Percentiles rank a stretch among this genome's conserved stretches.
phyloP scores from a whole-genome alignment of 2,888 invertebrate species.

The Bellardia pandia region DNA sequence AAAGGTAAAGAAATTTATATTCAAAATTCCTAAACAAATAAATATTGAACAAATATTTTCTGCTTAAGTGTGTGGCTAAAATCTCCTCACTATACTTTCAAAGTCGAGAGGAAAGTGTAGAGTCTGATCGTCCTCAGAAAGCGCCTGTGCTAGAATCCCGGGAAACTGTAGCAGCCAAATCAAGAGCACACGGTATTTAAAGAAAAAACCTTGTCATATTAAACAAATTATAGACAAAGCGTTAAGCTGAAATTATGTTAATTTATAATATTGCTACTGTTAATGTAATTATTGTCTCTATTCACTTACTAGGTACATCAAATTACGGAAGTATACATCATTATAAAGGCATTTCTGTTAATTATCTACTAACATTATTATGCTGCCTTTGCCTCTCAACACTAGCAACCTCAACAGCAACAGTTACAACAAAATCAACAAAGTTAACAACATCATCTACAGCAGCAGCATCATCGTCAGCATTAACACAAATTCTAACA shows the following conservation, averaged over 20 bases:
- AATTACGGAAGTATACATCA: slow-evolving; percentile 66
- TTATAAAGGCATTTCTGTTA: slow-evolving; percentile 57
- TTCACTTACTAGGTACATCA: slow-evolving; percentile 54
- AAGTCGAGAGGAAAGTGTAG: slow-evolving; percentile 94
- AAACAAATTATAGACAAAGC: neutral
- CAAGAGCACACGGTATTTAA: slow-evolving; percentile 87
- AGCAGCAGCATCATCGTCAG: neutral
- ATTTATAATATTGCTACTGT: neutral
- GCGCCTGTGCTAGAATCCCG: slow-evolving; percentile 91
- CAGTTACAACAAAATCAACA: slow-evolving; percentile 4
- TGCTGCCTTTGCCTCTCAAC: slow-evolving; percentile 63
- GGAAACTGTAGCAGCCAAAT: slow-evolving; percentile 87
- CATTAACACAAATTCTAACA: neutral
- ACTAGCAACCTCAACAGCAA: slow-evolving; percentile 31
- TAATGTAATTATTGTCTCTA: neutral
- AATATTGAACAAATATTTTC: neutral
- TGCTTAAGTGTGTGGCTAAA: slow-evolving; percentile 90
- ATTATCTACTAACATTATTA: slow-evolving; percentile 63
- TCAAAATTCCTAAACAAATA: neutral
- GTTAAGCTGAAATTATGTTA: neutral
- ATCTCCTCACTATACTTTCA: slow-evolving; percentile 94
- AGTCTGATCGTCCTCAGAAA: slow-evolving; percentile 89
- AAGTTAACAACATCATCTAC: neutral
- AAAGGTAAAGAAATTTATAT: slow-evolving; percentile 85
- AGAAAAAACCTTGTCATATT: neutral